Evolutionary conservation across 2,888 invertebrate species (phyloP).

Genomic region (Celastrina argiolus): DNA sequence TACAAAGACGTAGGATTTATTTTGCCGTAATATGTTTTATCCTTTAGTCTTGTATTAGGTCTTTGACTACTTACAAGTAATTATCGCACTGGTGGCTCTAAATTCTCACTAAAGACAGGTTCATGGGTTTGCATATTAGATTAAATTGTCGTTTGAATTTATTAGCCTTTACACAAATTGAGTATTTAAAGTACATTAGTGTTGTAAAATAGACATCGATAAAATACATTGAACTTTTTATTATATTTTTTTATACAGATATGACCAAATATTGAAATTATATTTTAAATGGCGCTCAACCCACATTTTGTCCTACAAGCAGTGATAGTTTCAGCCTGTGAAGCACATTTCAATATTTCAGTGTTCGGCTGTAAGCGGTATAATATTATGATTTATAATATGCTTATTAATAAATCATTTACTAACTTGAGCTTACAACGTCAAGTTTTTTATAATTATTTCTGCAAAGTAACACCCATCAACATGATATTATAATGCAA

Average conservation of each 20-base stretch:
- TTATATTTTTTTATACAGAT: too few relatives aligned
- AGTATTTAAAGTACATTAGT: slow-evolving; percentile 24
- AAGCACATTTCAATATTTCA: too few relatives aligned
- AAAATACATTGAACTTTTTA: too few relatives aligned
- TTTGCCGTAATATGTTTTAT: slow-evolving; percentile 21
- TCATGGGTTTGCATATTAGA: slow-evolving; percentile 37
- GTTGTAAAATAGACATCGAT: slow-evolving; percentile 14
- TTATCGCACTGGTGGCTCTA: slow-evolving; percentile 36
- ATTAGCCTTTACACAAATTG: slow-evolving; percentile 31
- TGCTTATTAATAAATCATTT: neutral
- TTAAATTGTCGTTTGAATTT: slow-evolving; percentile 38
- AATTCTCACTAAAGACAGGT: slow-evolving; percentile 37
- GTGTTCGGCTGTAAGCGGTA: too few relatives aligned
- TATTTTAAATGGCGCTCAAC: too few relatives aligned
- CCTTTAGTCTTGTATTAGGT: slow-evolving; percentile 25
- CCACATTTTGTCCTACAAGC: too few relatives aligned
- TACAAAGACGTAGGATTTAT: slow-evolving; percentile 11
- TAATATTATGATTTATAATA: neutral
- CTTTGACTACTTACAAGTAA: slow-evolving; percentile 37
- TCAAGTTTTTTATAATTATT: neutral
- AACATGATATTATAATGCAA: neutral
- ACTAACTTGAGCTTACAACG: neutral
- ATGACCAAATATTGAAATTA: too few relatives aligned
- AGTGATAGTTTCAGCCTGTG: too few relatives aligned
- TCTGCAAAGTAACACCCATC: neutral